Evolutionary conservation across 2,797 vertebrate genomes (phyloP).

Genomic region (Lates japonicus): DNA sequence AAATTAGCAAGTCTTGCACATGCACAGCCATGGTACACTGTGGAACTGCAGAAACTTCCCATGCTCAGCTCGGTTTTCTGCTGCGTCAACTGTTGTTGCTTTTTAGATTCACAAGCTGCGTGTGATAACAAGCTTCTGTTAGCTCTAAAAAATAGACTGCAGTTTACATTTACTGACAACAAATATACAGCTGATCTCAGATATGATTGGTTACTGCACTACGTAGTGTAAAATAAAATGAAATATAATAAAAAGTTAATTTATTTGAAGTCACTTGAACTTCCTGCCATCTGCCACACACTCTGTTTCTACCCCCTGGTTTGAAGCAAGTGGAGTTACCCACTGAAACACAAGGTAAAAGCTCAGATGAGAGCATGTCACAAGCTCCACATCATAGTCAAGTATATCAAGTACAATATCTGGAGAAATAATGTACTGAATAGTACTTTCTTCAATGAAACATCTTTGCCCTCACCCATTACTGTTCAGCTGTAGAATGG

Average conservation of each 20-base stretch:
- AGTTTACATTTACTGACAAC: background rate
- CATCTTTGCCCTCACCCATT: background rate
- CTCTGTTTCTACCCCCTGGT: background rate
- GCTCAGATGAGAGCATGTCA: background rate
- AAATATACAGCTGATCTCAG: background rate
- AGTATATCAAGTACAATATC: background rate
- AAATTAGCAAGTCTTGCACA: no score
- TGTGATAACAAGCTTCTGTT: background rate
- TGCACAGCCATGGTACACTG: background rate
- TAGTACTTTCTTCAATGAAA: background rate
- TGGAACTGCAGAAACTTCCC: slow-evolving; percentile 1
- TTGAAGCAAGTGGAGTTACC: background rate
- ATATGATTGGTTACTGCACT: background rate
- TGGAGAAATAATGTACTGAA: slow-evolving; percentile 1
- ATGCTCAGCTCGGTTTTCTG: background rate
- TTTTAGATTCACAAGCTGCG: background rate
- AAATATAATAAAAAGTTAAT: no score
- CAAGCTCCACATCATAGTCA: background rate
- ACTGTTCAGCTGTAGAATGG: slow-evolving; percentile 7
- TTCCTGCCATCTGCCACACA: background rate
- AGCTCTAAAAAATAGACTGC: background rate
- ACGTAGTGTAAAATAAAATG: background rate
- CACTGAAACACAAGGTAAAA: background rate
- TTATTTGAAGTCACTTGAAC: no score
- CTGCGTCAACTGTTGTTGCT: background rate